phyloP scores from a whole-genome alignment of 1,140 invertebrate species.

The Drosophila lacertosa region DNA sequence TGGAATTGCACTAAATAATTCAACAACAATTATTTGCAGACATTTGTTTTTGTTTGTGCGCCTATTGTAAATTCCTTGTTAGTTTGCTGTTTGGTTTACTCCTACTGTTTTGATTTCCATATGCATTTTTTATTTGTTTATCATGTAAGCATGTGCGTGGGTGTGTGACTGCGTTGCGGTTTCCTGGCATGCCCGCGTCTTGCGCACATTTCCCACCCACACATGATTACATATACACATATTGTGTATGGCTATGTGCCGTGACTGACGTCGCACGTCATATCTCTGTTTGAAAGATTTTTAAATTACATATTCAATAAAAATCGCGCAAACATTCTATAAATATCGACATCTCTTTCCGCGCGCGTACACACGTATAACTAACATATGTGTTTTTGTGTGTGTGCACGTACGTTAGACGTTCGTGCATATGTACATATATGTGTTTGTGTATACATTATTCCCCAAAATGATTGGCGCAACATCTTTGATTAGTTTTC shows the following conservation, averaged over 20 bases:
- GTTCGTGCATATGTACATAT: neutral
- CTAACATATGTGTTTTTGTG: slow-evolving; percentile 1
- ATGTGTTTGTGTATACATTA: slow-evolving; percentile 1
- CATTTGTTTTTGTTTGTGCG: too few relatives aligned
- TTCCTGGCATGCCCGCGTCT: too few relatives aligned
- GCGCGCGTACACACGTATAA: slow-evolving; percentile 2
- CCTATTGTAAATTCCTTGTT: too few relatives aligned
- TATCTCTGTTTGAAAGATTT: slow-evolving; percentile 34
- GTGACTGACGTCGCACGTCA: slow-evolving; percentile 33
- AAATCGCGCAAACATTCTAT: slow-evolving; percentile 50
- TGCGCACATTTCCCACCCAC: neutral
- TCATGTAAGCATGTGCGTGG: too few relatives aligned
- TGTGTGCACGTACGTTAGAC: slow-evolving; percentile 12
- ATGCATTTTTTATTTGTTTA: too few relatives aligned
- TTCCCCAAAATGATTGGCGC: slow-evolving; percentile 3
- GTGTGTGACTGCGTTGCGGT: too few relatives aligned
- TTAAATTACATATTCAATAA: slow-evolving; percentile 49
- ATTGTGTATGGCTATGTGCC: slow-evolving; percentile 1
- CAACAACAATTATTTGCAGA: too few relatives aligned
- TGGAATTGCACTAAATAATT: too few relatives aligned
- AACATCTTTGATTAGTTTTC: neutral
- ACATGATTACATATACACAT: slow-evolving; percentile 2
- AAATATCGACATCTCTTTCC: slow-evolving; percentile 37
- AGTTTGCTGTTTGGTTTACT: too few relatives aligned
- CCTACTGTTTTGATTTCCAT: too few relatives aligned